Conservation (phyloP, 2,888 invertebrate genomes). For the Cosmorhoe ocellata region DNA sequence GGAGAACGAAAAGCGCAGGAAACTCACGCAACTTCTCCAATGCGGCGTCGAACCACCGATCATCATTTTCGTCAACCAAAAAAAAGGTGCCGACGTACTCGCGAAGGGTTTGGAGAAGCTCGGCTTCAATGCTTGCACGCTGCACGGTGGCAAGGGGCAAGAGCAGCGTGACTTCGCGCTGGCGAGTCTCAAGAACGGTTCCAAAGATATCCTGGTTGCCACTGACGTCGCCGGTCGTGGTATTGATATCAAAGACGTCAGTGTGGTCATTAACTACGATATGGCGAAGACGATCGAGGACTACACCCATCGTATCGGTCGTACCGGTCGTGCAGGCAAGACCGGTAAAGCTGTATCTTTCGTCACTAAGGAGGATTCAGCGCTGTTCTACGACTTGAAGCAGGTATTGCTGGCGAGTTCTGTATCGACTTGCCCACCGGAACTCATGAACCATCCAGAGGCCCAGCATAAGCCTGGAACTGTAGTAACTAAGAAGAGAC, state of each 20-base stretch:
- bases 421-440: slow-evolving; percentile 97
- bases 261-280: slow-evolving; percentile 99
- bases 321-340: slow-evolving; percentile 99
- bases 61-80: slow-evolving; percentile 99
- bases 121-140: slow-evolving; percentile 97
- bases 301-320: slow-evolving; percentile 98
- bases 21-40: slow-evolving; percentile 94
- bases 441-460: slow-evolving; percentile 98
- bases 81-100: slow-evolving; percentile 99
- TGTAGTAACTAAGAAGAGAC: slow-evolving; percentile 95
- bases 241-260: slow-evolving; percentile 99
- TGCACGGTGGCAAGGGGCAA: slow-evolving; percentile 99
- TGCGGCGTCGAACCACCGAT: slow-evolving; percentile 97
- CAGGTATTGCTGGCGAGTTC: slow-evolving; percentile 94
- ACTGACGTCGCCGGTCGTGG: slow-evolving; percentile 99
- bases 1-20: slow-evolving; percentile 97
- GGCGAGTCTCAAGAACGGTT: slow-evolving; percentile 96
- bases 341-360: slow-evolving; percentile 98
- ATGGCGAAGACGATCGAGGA: slow-evolving; percentile 99
- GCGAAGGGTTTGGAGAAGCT: slow-evolving; percentile 98
- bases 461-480: slow-evolving; percentile 98
- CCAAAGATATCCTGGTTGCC: slow-evolving; percentile 98
- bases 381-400: slow-evolving; percentile 98
- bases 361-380: slow-evolving; percentile 97
- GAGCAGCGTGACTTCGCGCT: slow-evolving; percentile 99